Conservation (phyloP, 2,888 invertebrate species). For the Suillia variegata region DNA sequence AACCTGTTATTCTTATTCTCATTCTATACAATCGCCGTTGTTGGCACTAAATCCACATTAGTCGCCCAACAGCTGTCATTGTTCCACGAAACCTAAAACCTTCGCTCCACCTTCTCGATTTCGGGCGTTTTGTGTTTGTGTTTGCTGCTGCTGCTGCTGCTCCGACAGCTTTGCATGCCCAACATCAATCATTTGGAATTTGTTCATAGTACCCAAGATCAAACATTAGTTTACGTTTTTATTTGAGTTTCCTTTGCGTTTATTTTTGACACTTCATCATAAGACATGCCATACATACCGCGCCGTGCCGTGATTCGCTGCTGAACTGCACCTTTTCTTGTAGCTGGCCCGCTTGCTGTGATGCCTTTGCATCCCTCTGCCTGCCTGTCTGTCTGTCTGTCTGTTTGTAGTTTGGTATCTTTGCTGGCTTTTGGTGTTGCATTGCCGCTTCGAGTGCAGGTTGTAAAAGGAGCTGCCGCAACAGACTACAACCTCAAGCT, state of each 20-base stretch:
- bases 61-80: constrained; percentile 25
- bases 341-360: too few relatives aligned
- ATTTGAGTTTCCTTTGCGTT: constrained; percentile 27
- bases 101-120: not conserved
- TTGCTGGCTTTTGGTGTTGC: constrained; percentile 8
- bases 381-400: too few relatives aligned
- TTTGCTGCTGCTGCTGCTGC: too few relatives aligned
- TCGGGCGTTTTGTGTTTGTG: too few relatives aligned
- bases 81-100: constrained; percentile 3
- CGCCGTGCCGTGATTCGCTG: constrained; percentile 9
- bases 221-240: constrained; percentile 10
- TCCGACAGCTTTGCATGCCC: constrained; percentile 17
- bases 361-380: too few relatives aligned
- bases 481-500: constrained; percentile 15
- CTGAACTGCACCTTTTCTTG: too few relatives aligned
- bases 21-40: too few relatives aligned
- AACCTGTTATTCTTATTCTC: too few relatives aligned
- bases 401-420: constrained; percentile 25
- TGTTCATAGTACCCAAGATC: not conserved
- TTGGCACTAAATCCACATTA: constrained; percentile 17
- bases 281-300: not conserved
- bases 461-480: constrained; percentile 34
- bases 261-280: constrained; percentile 40
- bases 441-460: constrained; percentile 19
- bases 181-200: constrained; percentile 44